Conservation (phyloP, 2,797 vertebrate species). For the Podarcis lilfordi region DNA sequence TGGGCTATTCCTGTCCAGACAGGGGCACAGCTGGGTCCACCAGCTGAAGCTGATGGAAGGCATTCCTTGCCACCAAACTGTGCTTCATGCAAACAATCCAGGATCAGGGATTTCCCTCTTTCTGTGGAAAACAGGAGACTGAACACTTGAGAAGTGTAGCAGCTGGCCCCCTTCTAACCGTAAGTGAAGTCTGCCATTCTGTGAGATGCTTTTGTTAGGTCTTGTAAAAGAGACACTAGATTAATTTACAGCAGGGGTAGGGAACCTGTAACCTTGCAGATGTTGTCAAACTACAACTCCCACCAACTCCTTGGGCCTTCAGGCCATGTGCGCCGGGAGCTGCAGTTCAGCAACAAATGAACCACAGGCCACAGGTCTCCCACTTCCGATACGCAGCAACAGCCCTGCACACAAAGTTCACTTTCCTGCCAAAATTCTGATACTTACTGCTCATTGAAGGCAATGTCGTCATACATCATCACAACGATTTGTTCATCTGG, state of each 20-base stretch:
- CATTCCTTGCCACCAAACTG: background rate
- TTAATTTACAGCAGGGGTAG: too few species aligned
- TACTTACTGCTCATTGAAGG: slow-evolving; percentile 87
- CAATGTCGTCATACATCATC: slow-evolving; percentile 99
- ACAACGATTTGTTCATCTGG: slow-evolving; percentile 95
- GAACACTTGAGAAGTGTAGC: background rate
- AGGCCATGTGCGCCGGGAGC: too few species aligned
- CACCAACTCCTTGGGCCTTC: too few species aligned
- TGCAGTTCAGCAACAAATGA: too few species aligned
- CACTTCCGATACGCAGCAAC: background rate
- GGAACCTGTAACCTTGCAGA: too few species aligned
- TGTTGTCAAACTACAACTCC: too few species aligned
- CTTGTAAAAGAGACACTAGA: background rate
- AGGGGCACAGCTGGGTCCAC: too few species aligned
- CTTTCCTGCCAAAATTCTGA: background rate
- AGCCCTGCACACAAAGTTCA: background rate
- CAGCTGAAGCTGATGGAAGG: too few species aligned
- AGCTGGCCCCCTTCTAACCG: background rate
- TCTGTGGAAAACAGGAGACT: background rate
- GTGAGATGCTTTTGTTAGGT: background rate
- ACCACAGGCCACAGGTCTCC: too few species aligned
- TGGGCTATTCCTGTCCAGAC: background rate
- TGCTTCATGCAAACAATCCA: too few species aligned
- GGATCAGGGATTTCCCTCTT: background rate
- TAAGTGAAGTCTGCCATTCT: rapidly evolving